Evolutionary conservation across 1,140 invertebrate species (phyloP), one percentile per base, ranked within the genome.

Genomic region (Lepidurus couesii): DNA sequence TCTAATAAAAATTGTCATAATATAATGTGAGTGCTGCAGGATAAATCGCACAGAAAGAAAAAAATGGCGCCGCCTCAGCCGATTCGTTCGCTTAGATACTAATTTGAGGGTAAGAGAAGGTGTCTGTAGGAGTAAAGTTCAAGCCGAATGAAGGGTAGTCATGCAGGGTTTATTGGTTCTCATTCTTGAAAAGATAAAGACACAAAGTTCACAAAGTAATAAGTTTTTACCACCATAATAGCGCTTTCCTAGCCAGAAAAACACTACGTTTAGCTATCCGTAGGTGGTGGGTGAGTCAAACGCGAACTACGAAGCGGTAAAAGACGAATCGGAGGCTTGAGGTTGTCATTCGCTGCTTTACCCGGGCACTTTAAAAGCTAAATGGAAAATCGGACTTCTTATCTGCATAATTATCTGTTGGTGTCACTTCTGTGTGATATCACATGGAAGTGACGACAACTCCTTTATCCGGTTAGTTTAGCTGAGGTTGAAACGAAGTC

Each of bases 211-310:
- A 65, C 16, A 65, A 65, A 13, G 7, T 65, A 65, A 65, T 21
- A 1, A 65, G 21, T 65, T 65, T 65, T 65, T 65, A 65, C 53
- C 53, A 65, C 53, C 53, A 65, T 65, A 65, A 65, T 65, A 65
- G 53, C 13, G 53, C 53, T 65, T 65, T 65, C 53, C 53, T 21
- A 65, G 53, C 53, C 13, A 13, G 53, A 65, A 65, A 65, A 65
- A 65, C 53, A 65, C 53, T 65, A 65, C 53, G 34, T 4, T 34
- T 34, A 34, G 34, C 4, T 34, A 34, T 34, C 34, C 34, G 34
- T 34, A 34, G 34, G 34, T 34, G 34, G 34, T 34, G 34, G 34
- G 34, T 34, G 34, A 34, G 34, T 34, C 34, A 34, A 34, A 34
- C 34, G 34, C 34, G 34, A 34, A 34, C 2, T 34, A 3, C 34